Percentiles rank a stretch among this genome's conserved stretches.
These are phyloP conservation scores for Onthophagus sagittarius DNA, from an alignment of 2,888 invertebrate species.

Conservation along the genomic window DNA sequence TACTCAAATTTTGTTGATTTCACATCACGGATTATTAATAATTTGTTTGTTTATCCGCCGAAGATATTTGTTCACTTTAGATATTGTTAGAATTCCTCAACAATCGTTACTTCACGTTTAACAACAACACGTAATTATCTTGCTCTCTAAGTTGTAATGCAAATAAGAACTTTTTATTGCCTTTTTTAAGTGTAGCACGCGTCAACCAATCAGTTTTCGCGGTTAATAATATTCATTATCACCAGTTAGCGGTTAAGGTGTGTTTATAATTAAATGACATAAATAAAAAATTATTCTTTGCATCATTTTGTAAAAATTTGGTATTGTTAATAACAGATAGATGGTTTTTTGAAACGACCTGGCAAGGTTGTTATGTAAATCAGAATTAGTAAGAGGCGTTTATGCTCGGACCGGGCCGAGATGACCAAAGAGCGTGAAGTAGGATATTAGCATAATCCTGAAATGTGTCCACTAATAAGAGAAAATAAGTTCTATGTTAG, in stretches of 20 bases:
- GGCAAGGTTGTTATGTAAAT: constrained; percentile 12
- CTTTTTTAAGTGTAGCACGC: background rate
- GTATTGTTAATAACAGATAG: background rate
- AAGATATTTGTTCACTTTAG: too few relatives aligned
- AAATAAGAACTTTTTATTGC: background rate
- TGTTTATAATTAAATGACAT: background rate
- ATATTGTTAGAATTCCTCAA: too few relatives aligned
- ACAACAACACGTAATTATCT: background rate
- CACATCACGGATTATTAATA: too few relatives aligned
- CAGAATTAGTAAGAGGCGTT: background rate
- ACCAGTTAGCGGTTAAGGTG: background rate
- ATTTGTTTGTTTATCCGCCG: too few relatives aligned
- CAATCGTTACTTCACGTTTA: background rate
- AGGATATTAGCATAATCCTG: constrained; percentile 18
- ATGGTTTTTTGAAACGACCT: background rate
- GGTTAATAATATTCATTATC: background rate
- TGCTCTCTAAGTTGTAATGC: background rate
- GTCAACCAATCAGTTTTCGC: background rate
- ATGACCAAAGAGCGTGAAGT: background rate
- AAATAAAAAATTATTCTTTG: background rate
- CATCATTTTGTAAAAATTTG: too few relatives aligned
- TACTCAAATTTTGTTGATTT: too few relatives aligned
- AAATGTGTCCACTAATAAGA: constrained; percentile 14
- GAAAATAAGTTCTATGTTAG: background rate
- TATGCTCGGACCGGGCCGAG: background rate